Percentiles rank a stretch among this genome's conserved stretches.
These are phyloP conservation scores for Stylophora pistillata DNA, from an alignment of 64 coral and sea anemone genomes.

Conservation along the genomic window DNA sequence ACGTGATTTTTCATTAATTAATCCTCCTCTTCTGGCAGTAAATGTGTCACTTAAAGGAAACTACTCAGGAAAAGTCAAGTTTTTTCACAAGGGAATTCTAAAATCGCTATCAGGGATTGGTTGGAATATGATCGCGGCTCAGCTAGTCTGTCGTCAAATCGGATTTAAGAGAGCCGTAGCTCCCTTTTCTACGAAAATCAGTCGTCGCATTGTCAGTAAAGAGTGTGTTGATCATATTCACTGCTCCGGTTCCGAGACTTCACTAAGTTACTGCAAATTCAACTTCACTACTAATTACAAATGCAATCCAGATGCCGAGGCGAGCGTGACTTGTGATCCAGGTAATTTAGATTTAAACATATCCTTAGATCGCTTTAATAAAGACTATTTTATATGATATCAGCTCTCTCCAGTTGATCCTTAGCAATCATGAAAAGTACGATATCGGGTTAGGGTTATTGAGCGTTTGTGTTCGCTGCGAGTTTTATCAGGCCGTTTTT, in stretches of 20 bases:
- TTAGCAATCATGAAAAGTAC: too few species aligned
- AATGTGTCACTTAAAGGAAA: not conserved
- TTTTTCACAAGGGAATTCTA: not conserved
- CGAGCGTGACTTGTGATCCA: slow-evolving; percentile 1
- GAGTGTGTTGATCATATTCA: not conserved
- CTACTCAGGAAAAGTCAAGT: not conserved
- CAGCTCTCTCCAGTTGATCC: too few species aligned
- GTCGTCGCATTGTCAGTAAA: not conserved
- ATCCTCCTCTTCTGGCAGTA: not conserved
- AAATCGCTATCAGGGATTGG: not conserved
- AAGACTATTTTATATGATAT: too few species aligned
- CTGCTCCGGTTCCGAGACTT: not conserved
- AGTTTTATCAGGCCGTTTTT: too few species aligned
- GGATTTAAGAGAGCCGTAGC: not conserved
- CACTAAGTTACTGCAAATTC: not conserved
- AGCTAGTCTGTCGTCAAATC: not conserved
- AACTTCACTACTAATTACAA: not conserved
- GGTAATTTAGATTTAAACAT: too few species aligned
- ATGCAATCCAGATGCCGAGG: not conserved
- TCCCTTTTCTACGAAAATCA: not conserved
- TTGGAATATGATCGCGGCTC: not conserved
- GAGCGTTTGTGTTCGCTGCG: too few species aligned
- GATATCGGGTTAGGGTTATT: too few species aligned
- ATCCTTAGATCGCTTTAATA: too few species aligned
- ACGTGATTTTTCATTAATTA: too few species aligned